Conservation (phyloP, 2,888 invertebrate genomes). For the Yponomeuta malinellus region DNA sequence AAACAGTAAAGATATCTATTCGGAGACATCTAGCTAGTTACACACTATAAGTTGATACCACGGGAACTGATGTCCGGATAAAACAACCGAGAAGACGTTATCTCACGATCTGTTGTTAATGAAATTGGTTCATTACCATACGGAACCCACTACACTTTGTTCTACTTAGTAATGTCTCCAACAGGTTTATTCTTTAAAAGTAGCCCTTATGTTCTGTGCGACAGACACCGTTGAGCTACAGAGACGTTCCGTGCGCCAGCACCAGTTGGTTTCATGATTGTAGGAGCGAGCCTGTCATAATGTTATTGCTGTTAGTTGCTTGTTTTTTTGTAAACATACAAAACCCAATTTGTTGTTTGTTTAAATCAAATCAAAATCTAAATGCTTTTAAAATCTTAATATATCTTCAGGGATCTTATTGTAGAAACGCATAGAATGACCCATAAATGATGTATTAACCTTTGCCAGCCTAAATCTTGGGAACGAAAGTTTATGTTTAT, state of each 20-base stretch:
- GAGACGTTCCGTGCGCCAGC: not conserved
- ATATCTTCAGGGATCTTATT: too few relatives aligned
- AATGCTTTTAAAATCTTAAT: too few relatives aligned
- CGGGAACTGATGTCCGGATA: not conserved
- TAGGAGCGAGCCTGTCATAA: not conserved
- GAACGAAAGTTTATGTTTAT: too few relatives aligned
- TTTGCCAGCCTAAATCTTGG: too few relatives aligned
- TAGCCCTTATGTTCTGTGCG: too few relatives aligned
- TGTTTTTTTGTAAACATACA: not conserved
- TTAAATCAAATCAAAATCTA: too few relatives aligned
- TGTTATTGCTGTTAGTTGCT: not conserved
- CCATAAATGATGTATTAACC: too few relatives aligned
- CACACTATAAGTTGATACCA: not conserved
- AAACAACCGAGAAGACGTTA: constrained; percentile 24
- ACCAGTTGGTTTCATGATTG: not conserved
- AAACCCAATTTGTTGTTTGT: too few relatives aligned
- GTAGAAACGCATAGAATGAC: too few relatives aligned
- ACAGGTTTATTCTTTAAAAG: not conserved
- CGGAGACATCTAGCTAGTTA: not conserved
- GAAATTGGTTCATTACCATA: constrained; percentile 49
- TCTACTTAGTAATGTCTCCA: not conserved
- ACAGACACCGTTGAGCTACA: not conserved
- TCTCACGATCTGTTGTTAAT: constrained; percentile 45
- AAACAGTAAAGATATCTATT: not conserved
- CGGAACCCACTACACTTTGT: constrained; percentile 14